Base-by-base conservation (phyloP, 2,888 invertebrate species). In the Athrips mouffetella region DNA sequence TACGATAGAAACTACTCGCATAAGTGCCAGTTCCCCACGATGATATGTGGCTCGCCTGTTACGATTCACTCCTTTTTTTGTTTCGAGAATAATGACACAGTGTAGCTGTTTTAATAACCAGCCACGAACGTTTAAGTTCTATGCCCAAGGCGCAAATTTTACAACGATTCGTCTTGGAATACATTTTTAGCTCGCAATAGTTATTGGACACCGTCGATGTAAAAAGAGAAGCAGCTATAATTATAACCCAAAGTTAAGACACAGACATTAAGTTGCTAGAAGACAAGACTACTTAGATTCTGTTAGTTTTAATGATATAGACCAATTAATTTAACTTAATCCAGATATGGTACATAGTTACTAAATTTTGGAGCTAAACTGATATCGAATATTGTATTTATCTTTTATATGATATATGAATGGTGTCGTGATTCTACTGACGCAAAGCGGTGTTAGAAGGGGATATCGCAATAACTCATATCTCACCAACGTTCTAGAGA, bases 1-100 rank as follows among this genome's bases (percentile, higher is more conserved):
- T 88, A 88, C 84, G 87, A 83, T 82, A 83, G 85, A 84, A 83
- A 84, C 84, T 83, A 82, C 80, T 73, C 76, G 77, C 74, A 77
- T 85, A 86, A 85, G 80, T 81, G 80, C 85, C 82, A 82, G 81
- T 78, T 80, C 74, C 70, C 65, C 45, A 55, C 76, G 77, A 81
- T 86, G 86, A 87, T 86, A 85, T 86, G 87, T 84, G 68, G 84
- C 79, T 73, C 70, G 76, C 65, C 72, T 78, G 81, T 79, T 79
- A 83, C 81, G 72, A 80, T 80, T 82, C 78, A 77, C 76, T 78
- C 67, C 63, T 76, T 75, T 81, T 78, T 83, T 81, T 78, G 73
- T 81, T 78, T 76, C 67, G 66, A 76, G 69, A 78, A 77, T 86
- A 86, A 87, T 86, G 84, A 85, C 86, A 86, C 73, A 83, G 80